Base-by-base conservation (phyloP, 2,113 vertebrate species). In the Lamprotornis superbus region DNA sequence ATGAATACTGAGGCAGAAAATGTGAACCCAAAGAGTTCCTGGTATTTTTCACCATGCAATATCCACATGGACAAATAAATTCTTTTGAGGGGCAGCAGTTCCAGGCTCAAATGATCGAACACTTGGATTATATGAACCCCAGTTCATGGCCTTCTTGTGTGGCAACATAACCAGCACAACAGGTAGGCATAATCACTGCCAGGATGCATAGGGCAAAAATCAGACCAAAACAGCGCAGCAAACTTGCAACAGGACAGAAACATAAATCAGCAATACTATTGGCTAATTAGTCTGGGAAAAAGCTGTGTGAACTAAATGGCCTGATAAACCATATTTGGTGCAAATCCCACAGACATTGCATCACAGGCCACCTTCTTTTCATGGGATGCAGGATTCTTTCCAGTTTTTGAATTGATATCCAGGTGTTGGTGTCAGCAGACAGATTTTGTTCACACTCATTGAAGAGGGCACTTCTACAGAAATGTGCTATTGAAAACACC, bases 301-400 rank as follows among this genome's bases (percentile, higher is more conserved):
- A 50, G 18, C 49, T 65, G 5, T 50, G 57, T 42, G 30, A 89
- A 73, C 16, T 6, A 28, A 60, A 65, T 33, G 20, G 11, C 33
- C 15, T 21, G 17, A 79, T 64, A 69, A 64, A 57, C 17, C 19
- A 47, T 6, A 68, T 24, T 47, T 59, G 13, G 37, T 91, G 49
- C 0, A 6, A 95, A 70, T 91, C 22, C 37, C 31, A 71, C 2
- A 0, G 0, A 0, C 0, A 1, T 4, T 74, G 33, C 15, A 31
- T 74, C 27, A 35, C 31, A 64, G 27, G 16, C 12, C 23, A n/a
- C 27, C 33, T 83, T 89, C 40, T 75, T 93, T 37, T 77, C 53
- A 65, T 2, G 3, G 21, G 25, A 69, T 14, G 42, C 8, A 65
- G 35, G 23, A 61, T 37, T 87, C 52, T 50, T 94, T 46, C n/a